Conservation (phyloP, 2,113 vertebrate species). For the Plestiodon gilberti region DNA sequence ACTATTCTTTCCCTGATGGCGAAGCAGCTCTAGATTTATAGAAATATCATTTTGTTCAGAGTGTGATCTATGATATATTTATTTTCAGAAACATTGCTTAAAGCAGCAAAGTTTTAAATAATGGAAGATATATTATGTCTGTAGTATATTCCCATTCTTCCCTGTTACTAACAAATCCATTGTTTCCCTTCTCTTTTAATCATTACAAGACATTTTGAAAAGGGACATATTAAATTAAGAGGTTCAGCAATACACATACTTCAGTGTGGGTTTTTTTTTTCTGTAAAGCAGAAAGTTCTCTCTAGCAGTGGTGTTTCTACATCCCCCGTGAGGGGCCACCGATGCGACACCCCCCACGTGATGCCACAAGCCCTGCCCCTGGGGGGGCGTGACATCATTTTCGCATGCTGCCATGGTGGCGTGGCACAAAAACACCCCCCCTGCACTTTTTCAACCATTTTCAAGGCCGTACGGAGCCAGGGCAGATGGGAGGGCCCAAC, state of each 20-base stretch:
- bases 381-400: too few relatives aligned
- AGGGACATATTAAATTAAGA: slow-evolving; percentile 37
- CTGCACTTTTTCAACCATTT: too few relatives aligned
- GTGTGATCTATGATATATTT: slow-evolving; percentile 38
- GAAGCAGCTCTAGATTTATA: slow-evolving; percentile 57
- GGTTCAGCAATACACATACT: slow-evolving; percentile 28
- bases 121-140: slow-evolving; percentile 39
- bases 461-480: too few relatives aligned
- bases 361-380: too few relatives aligned
- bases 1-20: slow-evolving; percentile 19
- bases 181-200: slow-evolving; percentile 37
- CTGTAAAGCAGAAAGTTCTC: too few relatives aligned
- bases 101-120: slow-evolving; percentile 50
- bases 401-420: too few relatives aligned
- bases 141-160: slow-evolving; percentile 49
- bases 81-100: slow-evolving; percentile 47
- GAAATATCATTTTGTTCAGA: slow-evolving; percentile 57
- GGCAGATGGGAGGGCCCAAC: too few relatives aligned
- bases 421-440: too few relatives aligned
- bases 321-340: too few relatives aligned
- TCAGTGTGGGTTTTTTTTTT: slow-evolving; percentile 25
- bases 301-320: not conserved
- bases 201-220: slow-evolving; percentile 41
- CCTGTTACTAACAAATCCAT: slow-evolving; percentile 42
- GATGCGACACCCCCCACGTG: too few relatives aligned